A percentile compares a stretch with the other conserved stretches of the same genome.
These are phyloP conservation scores for Artemia sinica DNA, from an alignment of 2,888 invertebrate genomes.

Conservation along the genomic window DNA sequence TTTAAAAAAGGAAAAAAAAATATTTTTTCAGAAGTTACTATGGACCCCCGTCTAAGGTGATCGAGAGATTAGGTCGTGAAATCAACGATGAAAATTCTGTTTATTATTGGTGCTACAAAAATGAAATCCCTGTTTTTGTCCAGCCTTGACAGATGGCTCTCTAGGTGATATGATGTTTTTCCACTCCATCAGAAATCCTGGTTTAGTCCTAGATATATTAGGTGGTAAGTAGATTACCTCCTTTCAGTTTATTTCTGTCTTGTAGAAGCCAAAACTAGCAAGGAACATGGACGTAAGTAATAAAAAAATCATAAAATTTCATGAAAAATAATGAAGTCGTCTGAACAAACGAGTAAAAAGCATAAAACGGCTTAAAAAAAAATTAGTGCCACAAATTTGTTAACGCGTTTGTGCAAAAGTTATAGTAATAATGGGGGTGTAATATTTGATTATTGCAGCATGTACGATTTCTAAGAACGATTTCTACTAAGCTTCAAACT, in stretches of 20 bases:
- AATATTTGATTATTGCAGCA: too few species aligned
- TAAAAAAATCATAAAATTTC: too few species aligned
- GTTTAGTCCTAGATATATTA: conserved; percentile 77
- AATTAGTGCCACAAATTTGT: too few species aligned
- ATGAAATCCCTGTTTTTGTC: conserved; percentile 91
- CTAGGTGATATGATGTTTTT: conserved; percentile 98
- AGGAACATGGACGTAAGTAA: too few species aligned
- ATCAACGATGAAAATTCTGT: conserved; percentile 81
- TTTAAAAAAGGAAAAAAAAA: not conserved
- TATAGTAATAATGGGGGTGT: too few species aligned
- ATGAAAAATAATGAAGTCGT: too few species aligned
- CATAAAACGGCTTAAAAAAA: too few species aligned
- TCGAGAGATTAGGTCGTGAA: conserved; percentile 64
- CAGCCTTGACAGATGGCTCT: conserved; percentile 93
- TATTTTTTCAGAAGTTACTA: conserved; percentile 36
- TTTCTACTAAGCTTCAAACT: too few species aligned
- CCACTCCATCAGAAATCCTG: conserved; percentile 82
- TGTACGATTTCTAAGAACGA: too few species aligned
- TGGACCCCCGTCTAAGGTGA: conserved; percentile 89
- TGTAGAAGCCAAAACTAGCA: too few species aligned
- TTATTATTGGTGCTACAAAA: conserved; percentile 89
- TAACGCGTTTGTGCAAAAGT: too few species aligned
- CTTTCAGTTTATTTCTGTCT: not conserved
- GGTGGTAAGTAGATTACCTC: conserved; percentile 39
- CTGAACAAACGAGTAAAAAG: too few species aligned